Conservation (phyloP, 2,888 invertebrate species). For the Xanthorhoe spadicearia region DNA sequence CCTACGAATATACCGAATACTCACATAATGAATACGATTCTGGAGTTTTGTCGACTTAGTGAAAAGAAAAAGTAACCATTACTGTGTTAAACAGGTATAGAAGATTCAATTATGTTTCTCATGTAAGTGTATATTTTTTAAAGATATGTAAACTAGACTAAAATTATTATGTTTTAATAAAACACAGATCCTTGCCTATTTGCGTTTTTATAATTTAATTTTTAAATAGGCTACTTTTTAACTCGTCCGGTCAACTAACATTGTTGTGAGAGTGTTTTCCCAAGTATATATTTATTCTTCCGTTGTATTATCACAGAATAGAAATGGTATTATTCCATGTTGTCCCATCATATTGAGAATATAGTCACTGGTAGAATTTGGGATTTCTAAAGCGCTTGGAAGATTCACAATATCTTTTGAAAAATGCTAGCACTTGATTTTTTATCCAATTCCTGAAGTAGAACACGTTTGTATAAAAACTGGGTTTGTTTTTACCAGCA, state of each 20-base stretch:
- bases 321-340: no score
- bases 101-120: no score
- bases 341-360: neutral
- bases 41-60: neutral
- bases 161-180: no score
- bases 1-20: neutral
- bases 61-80: neutral
- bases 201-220: no score
- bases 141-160: no score
- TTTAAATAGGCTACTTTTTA: no score
- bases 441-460: conserved; percentile 66
- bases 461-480: conserved; percentile 67
- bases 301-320: no score
- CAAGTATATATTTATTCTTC: no score
- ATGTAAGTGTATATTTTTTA: no score
- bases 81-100: neutral
- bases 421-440: conserved; percentile 46
- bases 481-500: conserved; percentile 64
- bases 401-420: conserved; percentile 46
- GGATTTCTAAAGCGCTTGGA: neutral
- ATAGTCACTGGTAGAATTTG: neutral
- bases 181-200: no score
- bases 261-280: no score
- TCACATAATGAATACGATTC: neutral
- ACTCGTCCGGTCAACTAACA: no score